Evolutionary conservation across 1,140 invertebrate species (phyloP).

Genomic region (Glossosoma conforme): DNA sequence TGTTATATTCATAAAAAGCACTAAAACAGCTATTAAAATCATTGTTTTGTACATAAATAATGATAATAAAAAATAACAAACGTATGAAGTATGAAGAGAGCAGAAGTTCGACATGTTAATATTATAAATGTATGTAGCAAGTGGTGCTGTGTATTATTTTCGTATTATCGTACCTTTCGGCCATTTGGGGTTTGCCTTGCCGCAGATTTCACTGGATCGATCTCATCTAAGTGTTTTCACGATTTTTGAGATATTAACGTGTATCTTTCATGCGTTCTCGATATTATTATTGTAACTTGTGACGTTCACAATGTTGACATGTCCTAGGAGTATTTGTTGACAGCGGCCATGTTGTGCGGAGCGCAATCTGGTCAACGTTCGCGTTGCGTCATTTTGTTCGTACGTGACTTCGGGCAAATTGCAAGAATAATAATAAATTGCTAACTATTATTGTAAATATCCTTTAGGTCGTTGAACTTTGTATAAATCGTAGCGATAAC

Average conservation of each 20-base stretch:
- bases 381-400: constrained; percentile 8
- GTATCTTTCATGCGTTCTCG: constrained; percentile 1
- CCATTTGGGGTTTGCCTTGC: no score
- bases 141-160: neutral
- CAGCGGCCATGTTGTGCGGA: constrained; percentile 18
- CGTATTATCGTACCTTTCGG: constrained; percentile 4
- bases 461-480: no score
- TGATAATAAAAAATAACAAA: neutral
- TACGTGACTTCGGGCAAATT: no score
- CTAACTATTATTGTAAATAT: no score
- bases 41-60: no score
- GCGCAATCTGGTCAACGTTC: constrained; percentile 7
- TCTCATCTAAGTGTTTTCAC: constrained; percentile 5
- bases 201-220: neutral
- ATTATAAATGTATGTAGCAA: constrained; percentile 1
- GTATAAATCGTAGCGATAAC: no score
- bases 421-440: no score
- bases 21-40: neutral
- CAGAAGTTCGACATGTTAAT: neutral
- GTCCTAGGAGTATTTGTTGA: constrained; percentile 23
- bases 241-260: neutral
- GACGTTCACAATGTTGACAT: constrained; percentile 21
- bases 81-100: neutral
- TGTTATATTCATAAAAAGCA: neutral
- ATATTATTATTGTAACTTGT: constrained; percentile 6